Evolutionary conservation across 1,140 invertebrate genomes (phyloP), one percentile per base, ranked within the genome.

Genomic region (Zaprionus vittiger): DNA sequence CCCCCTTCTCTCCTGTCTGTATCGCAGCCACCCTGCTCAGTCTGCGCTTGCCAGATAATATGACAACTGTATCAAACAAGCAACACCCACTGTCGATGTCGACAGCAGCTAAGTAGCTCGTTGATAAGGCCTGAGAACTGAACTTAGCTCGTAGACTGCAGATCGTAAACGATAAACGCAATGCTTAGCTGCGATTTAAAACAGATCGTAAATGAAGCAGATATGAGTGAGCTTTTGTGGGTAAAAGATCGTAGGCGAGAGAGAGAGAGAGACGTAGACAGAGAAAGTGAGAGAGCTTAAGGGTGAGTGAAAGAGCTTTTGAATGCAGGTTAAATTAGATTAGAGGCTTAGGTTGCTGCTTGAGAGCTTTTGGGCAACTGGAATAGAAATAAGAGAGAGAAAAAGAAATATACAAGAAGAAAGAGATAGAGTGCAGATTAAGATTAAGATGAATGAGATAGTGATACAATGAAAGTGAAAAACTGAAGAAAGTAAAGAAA

Each of bases 101-200:
- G 38, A n/a, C 31, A n/a, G 38, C 7, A 17, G 34, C 44, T 55
- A 38, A 62, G 24, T 37, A 41, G 52, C 24, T 12, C 31, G 34
- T 24, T 52, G 47, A 52, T 52, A 24, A 63, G 56, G 72, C 57
- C 41, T 24, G 9, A 34, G 57, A 64, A 55, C 68, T 71, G 38
- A 60, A 59, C n/a, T 52, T 49, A 24, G 61, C 71, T 20, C 59
- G 22, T 24, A n/a, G n/a, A 44, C 34, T 52, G 9, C 1, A 67
- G 57, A 73, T 73, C 74, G 69, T 73, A 57, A 73, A 67, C 74
- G 74, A 77, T 73, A 77, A 52, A 41, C n/a, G n/a, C 7, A n/a
- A 47, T 38, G 41, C 7, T 17, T 17, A 17, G 41, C 41, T 47
- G 41, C 41, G 15, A 44, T 44, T 44, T 38, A 0, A 38, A 38